Base-by-base conservation (phyloP, 2,888 invertebrate genomes). In the Teleiodes luculella region DNA sequence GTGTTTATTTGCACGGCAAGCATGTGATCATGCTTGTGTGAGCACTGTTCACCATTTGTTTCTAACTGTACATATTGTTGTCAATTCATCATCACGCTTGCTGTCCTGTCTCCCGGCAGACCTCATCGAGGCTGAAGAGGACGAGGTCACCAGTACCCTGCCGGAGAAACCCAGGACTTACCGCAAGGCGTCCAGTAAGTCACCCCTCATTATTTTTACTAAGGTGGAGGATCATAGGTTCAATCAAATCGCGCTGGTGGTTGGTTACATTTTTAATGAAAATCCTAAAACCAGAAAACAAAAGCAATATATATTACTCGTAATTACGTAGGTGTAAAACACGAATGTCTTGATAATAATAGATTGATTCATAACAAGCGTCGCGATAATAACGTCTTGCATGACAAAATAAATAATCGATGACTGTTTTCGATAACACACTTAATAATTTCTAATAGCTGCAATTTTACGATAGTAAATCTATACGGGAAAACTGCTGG, bases 111-210 rank as follows among this genome's bases (percentile, higher is more conserved):
- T 24, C 24, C 63, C 65, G 76, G 73, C 86, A 92, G 92, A 92
- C 79, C 87, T 92, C 69, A 82, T 91, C 71, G 92, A 91, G 79
- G 90, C 83, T 59, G 91, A 91, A 65, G 91, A 92, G 70, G 91
- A 91, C 86, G 87, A 85, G 64, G 86, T 86, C 54, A 78, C 79
- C 72, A 84, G 82, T 80, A 86, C 80, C 76, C 77, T 85, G 65
- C 86, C 87, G 59, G 86, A 84, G 64, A 80, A 82, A 72, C 82
- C 75, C 51, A 78, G 86, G 60, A 76, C 86, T 57, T 82, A 86
- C 70, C 88, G 91, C 73, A 91, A 91, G 74, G 90, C 91, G 67
- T 91, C 91, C 70, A 90, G 91, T 92, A 90, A 92, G 91, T 91
- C 62, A 58, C 28, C 52, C 59, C 46, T 51, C 57, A 61, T 47